Evolutionary conservation across 37 sponge, comb jelly and placozoan species (phyloP), one percentile per base, ranked within the genome.

Genomic region (Oscarella lobularis): DNA sequence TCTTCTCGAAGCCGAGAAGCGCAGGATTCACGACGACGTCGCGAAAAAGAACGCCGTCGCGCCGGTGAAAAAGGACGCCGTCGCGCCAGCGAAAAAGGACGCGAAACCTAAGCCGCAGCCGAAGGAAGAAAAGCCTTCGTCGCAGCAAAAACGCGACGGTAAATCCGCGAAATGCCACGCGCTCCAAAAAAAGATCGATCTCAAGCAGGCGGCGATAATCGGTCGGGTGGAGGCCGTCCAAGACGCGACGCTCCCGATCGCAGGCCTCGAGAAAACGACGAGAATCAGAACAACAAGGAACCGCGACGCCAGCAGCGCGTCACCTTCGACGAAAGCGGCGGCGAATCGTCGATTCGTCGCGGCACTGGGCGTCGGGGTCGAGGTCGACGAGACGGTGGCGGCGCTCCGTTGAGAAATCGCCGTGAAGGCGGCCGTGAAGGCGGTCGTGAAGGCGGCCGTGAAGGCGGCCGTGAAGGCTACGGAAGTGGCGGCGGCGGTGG

Each of bases 401-500:
- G 41, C 35, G 1, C 38, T 30, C 1, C 38, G 32, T n/a, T n/a
- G n/a, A 29, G 73, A 14, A 48, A 20, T 27, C 14, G 20, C 9
- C 14, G 27, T 35, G 35, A 31, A 35, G 73, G 73, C 73, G 75
- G 81, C 27, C 31, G 20, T 27, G 40, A n/a, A 40, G 33, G 81
- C 1, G 34, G 9, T 29, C 20, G 39, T 48, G 66, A 38, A 14
- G 70, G 78, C 38, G 34, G 9, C 27, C 20, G 39, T 48, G 66
- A 38, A 14, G 70, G 78, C 38, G 34, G 9, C 27, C 20, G 39
- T 48, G 66, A 38, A 14, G 70, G 78, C 38, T 38, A 33, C 31
- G 73, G 81, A 6, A 39, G 35, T 31, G 78, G 66, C 5, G 30
- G 35, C 33, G 55, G 81, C 30, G 77, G 79, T 40, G 91, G 91